These are phyloP conservation scores for Ectemnius lituratus DNA, from an alignment of 2,888 invertebrate genomes.

Conservation along the genomic window DNA sequence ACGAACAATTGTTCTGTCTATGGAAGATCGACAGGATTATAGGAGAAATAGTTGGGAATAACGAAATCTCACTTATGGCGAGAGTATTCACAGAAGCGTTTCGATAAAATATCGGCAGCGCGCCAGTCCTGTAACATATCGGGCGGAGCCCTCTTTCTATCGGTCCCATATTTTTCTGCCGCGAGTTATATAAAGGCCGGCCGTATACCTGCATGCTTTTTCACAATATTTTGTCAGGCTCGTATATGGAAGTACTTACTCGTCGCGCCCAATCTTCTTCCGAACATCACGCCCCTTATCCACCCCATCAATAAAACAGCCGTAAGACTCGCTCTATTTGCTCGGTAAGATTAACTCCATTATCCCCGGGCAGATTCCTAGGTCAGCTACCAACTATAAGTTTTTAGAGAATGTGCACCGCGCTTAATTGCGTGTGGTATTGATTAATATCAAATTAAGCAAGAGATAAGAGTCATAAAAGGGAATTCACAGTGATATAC, in stretches of 20 bases:
- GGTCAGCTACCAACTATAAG: background rate
- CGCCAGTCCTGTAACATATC: background rate
- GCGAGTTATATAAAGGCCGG: constrained; percentile 35
- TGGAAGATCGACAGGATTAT: background rate
- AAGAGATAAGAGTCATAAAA: background rate
- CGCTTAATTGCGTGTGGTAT: too few species aligned
- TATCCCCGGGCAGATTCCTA: background rate
- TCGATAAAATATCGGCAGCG: background rate
- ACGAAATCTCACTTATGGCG: too few species aligned
- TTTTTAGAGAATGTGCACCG: background rate
- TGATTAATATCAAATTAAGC: too few species aligned
- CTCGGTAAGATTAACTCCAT: background rate
- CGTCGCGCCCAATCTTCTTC: constrained; percentile 28
- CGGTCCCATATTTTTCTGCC: constrained; percentile 29
- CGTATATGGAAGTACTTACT: constrained; percentile 48
- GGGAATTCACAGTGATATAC: background rate
- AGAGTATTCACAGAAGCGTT: background rate
- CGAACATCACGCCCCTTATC: constrained; percentile 29
- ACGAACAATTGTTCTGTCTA: background rate
- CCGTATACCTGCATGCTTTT: constrained; percentile 46
- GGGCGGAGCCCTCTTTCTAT: constrained; percentile 23
- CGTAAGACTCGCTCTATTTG: constrained; percentile 9
- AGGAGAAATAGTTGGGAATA: background rate
- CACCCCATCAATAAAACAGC: constrained; percentile 6
- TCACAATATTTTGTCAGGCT: constrained; percentile 59